Percentiles rank a stretch among this genome's conserved stretches.
phyloP scores from a whole-genome alignment of 2,888 invertebrate species.

The Volucella inanis region DNA sequence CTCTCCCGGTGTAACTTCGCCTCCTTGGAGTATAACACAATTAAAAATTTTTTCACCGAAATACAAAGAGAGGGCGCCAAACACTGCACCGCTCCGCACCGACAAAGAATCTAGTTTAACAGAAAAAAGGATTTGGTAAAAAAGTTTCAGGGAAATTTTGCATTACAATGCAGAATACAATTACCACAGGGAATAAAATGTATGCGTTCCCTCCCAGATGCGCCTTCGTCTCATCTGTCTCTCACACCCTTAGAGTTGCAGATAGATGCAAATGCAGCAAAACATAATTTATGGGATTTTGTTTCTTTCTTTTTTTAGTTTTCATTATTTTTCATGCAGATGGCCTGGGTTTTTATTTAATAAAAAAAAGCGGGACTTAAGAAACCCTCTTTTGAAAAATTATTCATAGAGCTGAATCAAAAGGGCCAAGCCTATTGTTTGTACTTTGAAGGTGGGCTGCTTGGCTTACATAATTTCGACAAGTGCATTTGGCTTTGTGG shows the following conservation, averaged over 20 bases:
- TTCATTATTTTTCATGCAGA: constrained; percentile 11
- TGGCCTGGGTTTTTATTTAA: constrained; percentile 50
- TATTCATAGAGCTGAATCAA: constrained; percentile 29
- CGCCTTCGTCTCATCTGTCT: constrained; percentile 3
- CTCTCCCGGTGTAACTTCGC: constrained; percentile 46
- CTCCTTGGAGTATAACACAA: constrained; percentile 70
- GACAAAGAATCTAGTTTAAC: constrained; percentile 13
- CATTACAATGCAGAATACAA: constrained; percentile 74
- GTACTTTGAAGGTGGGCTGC: too few species aligned
- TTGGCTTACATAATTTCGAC: too few species aligned
- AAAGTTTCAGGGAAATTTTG: constrained; percentile 59
- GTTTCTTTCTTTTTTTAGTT: constrained; percentile 33
- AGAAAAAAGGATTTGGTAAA: constrained; percentile 38
- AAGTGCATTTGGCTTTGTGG: too few species aligned
- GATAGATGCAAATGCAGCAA: constrained; percentile 67
- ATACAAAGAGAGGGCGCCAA: constrained; percentile 8
- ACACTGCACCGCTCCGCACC: background rate
- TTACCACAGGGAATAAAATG: constrained; percentile 64
- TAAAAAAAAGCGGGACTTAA: constrained; percentile 39
- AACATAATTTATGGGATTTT: constrained; percentile 68
- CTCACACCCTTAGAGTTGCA: constrained; percentile 37
- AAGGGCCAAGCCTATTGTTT: too few species aligned
- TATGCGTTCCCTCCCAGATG: constrained; percentile 61
- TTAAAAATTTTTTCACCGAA: constrained; percentile 63
- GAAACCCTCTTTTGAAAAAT: constrained; percentile 35